phyloP scores from a whole-genome alignment of 2,888 invertebrate genomes.

The Aphodius granarius region DNA sequence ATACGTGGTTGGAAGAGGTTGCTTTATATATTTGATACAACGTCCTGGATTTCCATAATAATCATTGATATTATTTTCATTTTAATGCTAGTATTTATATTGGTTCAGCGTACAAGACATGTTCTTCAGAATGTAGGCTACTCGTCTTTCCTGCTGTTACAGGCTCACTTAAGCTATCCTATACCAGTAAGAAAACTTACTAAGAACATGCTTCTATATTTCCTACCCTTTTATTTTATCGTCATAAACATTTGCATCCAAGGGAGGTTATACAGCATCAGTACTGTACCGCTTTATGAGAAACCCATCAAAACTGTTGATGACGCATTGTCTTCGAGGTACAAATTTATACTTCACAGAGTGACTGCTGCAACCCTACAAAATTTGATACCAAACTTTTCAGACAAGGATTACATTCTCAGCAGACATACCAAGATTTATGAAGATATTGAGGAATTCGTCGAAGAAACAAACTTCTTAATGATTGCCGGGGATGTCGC shows the following conservation, averaged over 20 bases:
- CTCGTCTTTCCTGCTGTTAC: not conserved
- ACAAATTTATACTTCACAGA: too few species aligned
- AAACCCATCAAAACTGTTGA: not conserved
- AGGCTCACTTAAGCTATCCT: not conserved
- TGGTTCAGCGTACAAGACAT: not conserved
- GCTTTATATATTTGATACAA: not conserved
- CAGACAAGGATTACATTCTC: too few species aligned
- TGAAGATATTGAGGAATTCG: too few species aligned
- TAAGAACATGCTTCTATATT: not conserved
- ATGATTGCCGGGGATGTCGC: too few species aligned
- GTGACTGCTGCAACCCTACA: too few species aligned
- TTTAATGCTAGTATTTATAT: not conserved
- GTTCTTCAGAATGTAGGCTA: not conserved
- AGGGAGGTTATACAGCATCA: not conserved
- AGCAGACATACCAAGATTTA: too few species aligned
- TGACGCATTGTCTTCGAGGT: too few species aligned
- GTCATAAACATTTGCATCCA: not conserved
- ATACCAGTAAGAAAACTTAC: not conserved
- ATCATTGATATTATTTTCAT: not conserved
- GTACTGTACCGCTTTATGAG: not conserved
- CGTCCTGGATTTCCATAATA: not conserved
- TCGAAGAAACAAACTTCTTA: too few species aligned
- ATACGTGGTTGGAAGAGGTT: not conserved
- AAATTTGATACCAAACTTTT: too few species aligned
- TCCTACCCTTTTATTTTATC: not conserved